phyloP scores from a whole-genome alignment of 2,888 invertebrate species.

The Epiblema foenella region DNA sequence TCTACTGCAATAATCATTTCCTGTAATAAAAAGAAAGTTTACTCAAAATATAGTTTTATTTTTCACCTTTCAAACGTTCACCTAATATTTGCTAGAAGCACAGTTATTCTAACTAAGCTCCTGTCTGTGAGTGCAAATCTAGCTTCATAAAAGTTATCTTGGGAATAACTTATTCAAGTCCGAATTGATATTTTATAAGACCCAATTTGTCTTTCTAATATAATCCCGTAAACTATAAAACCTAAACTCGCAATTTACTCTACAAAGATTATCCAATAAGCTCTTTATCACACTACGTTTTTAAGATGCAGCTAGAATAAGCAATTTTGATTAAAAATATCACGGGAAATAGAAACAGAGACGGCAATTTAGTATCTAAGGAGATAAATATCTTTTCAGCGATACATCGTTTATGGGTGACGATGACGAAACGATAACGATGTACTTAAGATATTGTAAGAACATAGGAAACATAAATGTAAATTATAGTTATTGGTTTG shows the following conservation, averaged over 20 bases:
- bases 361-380: not conserved
- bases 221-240: slow-evolving; percentile 4
- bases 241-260: not conserved
- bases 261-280: slow-evolving; percentile 3
- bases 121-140: not conserved
- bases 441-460: not conserved
- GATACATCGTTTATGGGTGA: not conserved
- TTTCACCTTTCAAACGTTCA: not conserved
- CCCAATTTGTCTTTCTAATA: slow-evolving; percentile 1
- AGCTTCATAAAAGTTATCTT: slow-evolving; percentile 5
- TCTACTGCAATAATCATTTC: too few relatives aligned
- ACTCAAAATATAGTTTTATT: too few relatives aligned
- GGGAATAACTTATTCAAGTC: not conserved
- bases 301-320: not conserved
- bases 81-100: not conserved
- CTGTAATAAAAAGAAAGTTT: too few relatives aligned
- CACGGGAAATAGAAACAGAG: not conserved
- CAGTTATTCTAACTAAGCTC: not conserved
- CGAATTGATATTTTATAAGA: slow-evolving; percentile 8
- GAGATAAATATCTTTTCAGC: not conserved
- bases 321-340: slow-evolving; percentile 8
- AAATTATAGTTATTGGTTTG: too few relatives aligned
- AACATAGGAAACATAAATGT: too few relatives aligned
- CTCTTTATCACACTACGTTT: not conserved
- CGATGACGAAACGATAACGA: not conserved